These are phyloP conservation scores for Stenoptilia bipunctidactyla DNA, from an alignment of 2,888 invertebrate genomes.

Conservation along the genomic window DNA sequence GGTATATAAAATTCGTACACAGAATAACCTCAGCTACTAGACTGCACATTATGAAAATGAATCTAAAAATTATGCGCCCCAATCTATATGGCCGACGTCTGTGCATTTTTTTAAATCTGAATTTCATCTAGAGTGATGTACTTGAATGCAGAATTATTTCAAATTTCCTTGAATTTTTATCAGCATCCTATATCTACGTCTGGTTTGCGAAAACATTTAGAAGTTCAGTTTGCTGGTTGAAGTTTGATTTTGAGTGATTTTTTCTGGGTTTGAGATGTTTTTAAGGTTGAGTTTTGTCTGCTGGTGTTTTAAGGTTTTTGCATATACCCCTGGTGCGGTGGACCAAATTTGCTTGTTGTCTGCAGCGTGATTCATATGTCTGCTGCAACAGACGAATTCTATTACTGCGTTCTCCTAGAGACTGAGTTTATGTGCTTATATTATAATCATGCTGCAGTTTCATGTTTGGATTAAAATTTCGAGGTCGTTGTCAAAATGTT, in stretches of 20 bases:
- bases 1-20: background rate
- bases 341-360: slow-evolving; percentile 44
- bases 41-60: slow-evolving; percentile 66
- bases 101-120: slow-evolving; percentile 61
- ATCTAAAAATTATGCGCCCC: slow-evolving; percentile 61
- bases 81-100: slow-evolving; percentile 36
- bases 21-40: slow-evolving; percentile 49
- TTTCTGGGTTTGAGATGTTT: slow-evolving; percentile 13
- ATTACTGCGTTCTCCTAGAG: slow-evolving; percentile 30
- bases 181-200: slow-evolving; percentile 41
- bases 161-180: slow-evolving; percentile 70
- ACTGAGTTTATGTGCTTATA: slow-evolving; percentile 22
- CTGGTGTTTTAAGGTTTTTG: slow-evolving; percentile 17
- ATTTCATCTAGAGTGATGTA: slow-evolving; percentile 52
- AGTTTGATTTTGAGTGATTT: slow-evolving; percentile 20
- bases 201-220: slow-evolving; percentile 18
- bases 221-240: slow-evolving; percentile 8
- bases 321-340: slow-evolving; percentile 33
- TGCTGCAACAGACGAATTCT: slow-evolving; percentile 61
- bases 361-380: slow-evolving; percentile 65
- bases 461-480: slow-evolving; percentile 11
- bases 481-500: no score
- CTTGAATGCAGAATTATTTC: slow-evolving; percentile 59
- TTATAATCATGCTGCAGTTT: slow-evolving; percentile 25
- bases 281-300: slow-evolving; percentile 18